Percentiles rank a stretch among this genome's conserved stretches.
phyloP scores from a whole-genome alignment of 2,888 invertebrate genomes.

The Drosophila heteroneura region DNA sequence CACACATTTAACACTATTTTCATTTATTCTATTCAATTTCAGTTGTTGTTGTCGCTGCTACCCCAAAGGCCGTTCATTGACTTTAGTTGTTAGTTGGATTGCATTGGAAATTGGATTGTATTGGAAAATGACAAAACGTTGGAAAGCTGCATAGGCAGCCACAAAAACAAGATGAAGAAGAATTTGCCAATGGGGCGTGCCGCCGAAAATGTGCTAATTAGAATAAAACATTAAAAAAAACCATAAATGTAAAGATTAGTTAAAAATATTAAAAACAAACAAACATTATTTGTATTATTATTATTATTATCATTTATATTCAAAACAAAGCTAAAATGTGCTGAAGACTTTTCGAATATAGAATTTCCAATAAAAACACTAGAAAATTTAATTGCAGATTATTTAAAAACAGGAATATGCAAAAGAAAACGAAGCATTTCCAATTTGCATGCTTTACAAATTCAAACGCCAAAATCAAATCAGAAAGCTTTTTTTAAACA shows the following conservation, averaged over 20 bases:
- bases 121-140: slow-evolving; percentile 32
- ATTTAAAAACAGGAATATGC: neutral
- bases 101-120: slow-evolving; percentile 37
- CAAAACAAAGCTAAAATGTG: neutral
- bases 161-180: neutral
- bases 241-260: neutral
- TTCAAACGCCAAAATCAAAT: neutral
- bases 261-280: neutral
- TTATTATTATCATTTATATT: neutral
- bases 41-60: slow-evolving; percentile 21
- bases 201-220: slow-evolving; percentile 2
- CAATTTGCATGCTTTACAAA: neutral
- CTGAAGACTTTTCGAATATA: neutral
- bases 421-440: neutral
- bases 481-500: neutral
- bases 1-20: slow-evolving; percentile 44
- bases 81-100: slow-evolving; percentile 44
- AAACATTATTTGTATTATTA: neutral
- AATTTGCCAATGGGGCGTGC: slow-evolving; percentile 9
- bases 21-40: slow-evolving; percentile 43
- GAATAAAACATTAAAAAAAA: neutral
- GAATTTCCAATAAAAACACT: neutral
- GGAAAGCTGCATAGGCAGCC: slow-evolving; percentile 31
- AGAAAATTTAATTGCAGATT: neutral
- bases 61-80: slow-evolving; percentile 78